Percentiles rank a stretch among this genome's conserved stretches.
These are phyloP conservation scores for Cyprinodon tularosa DNA, from an alignment of 2,113 vertebrate genomes.

Conservation along the genomic window DNA sequence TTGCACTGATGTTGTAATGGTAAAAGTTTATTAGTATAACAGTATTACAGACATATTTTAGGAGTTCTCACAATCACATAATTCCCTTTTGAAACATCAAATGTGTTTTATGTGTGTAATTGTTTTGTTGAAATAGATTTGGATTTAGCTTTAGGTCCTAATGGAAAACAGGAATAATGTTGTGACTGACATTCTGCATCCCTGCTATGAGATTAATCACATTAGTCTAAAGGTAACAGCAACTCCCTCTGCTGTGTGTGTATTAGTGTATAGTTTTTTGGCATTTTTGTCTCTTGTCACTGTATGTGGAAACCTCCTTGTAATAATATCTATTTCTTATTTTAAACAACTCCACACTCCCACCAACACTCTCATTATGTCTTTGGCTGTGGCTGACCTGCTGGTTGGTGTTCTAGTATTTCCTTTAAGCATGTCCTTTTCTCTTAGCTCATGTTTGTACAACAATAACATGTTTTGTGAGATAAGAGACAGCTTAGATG, in stretches of 20 bases:
- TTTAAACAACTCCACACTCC: neutral
- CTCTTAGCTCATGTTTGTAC: neutral
- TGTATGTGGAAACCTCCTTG: neutral
- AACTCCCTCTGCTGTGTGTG: neutral
- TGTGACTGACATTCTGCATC: neutral
- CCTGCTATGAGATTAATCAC: neutral
- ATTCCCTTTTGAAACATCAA: neutral
- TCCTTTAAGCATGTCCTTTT: neutral
- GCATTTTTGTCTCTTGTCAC: neutral
- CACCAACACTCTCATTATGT: neutral
- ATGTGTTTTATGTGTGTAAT: neutral
- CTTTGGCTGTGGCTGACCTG: neutral
- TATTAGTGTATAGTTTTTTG: neutral
- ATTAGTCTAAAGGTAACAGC: neutral
- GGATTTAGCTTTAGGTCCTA: neutral
- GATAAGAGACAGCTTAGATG: neutral
- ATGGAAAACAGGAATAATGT: neutral
- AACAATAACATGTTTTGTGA: neutral
- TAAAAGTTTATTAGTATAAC: too few species aligned
- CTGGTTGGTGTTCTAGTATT: neutral
- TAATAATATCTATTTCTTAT: neutral
- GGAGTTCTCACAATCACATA: neutral
- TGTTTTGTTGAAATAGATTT: neutral
- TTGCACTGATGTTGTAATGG: too few species aligned
- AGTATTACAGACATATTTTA: too few species aligned